These are phyloP conservation scores for Globia sparganii DNA, from an alignment of 2,888 invertebrate genomes.

Conservation along the genomic window DNA sequence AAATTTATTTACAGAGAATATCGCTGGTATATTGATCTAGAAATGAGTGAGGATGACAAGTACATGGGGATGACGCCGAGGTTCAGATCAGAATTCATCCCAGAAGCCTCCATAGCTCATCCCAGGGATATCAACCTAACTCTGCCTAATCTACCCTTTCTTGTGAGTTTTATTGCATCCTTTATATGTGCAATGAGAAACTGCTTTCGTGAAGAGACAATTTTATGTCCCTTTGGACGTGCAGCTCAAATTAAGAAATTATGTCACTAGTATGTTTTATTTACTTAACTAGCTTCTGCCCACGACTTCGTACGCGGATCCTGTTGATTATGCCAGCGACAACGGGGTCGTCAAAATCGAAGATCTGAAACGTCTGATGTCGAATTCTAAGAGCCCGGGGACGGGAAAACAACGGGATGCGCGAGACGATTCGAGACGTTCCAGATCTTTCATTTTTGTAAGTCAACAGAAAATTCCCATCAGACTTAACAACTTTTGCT, in stretches of 20 bases:
- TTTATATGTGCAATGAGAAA: background rate
- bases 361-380: too few relatives aligned
- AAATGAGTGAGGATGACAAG: constrained; percentile 90
- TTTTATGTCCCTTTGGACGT: background rate
- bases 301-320: too few relatives aligned
- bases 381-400: too few relatives aligned
- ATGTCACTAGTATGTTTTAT: background rate
- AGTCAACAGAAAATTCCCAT: too few relatives aligned
- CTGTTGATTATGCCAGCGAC: too few relatives aligned
- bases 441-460: too few relatives aligned
- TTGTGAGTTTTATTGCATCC: constrained; percentile 89
- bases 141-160: constrained; percentile 93
- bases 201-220: background rate
- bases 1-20: constrained; percentile 90
- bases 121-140: constrained; percentile 90
- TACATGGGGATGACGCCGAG: constrained; percentile 92
- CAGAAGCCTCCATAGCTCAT: constrained; percentile 92
- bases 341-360: too few relatives aligned
- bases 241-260: background rate
- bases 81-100: constrained; percentile 89
- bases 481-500: too few relatives aligned
- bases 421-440: too few relatives aligned
- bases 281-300: too few relatives aligned
- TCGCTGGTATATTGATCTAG: constrained; percentile 91
- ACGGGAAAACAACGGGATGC: too few relatives aligned